Percentiles rank a stretch among this genome's conserved stretches.
phyloP scores from a whole-genome alignment of 2,888 invertebrate species.

The Thelaira solivaga region DNA sequence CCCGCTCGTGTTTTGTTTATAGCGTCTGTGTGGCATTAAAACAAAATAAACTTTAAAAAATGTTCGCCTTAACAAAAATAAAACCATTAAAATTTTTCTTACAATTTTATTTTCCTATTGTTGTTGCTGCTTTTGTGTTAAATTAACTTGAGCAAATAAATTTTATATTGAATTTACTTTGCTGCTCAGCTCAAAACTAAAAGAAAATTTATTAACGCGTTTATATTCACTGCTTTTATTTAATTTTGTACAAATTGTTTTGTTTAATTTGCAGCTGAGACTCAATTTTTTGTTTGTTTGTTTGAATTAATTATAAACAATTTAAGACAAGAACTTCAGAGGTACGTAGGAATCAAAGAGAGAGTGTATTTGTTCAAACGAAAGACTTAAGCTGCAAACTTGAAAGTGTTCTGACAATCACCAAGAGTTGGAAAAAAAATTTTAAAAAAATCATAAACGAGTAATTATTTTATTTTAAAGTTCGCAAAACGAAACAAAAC shows the following conservation, averaged over 20 bases:
- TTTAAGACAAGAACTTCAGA: slow-evolving; percentile 42
- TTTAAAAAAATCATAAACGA: no score
- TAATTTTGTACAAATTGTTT: slow-evolving; percentile 60
- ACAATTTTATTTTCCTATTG: slow-evolving; percentile 24
- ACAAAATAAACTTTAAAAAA: slow-evolving; percentile 19
- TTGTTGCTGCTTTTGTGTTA: slow-evolving; percentile 14
- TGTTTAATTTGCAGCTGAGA: neutral
- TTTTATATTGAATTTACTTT: slow-evolving; percentile 52
- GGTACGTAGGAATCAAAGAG: no score
- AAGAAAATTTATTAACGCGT: slow-evolving; percentile 51
- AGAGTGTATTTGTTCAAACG: neutral
- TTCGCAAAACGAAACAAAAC: no score
- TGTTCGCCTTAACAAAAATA: no score
- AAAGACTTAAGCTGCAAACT: slow-evolving; percentile 45
- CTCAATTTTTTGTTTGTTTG: neutral
- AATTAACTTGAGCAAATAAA: slow-evolving; percentile 47
- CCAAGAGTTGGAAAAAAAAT: neutral
- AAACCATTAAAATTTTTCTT: slow-evolving; percentile 55
- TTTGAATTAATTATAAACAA: slow-evolving; percentile 30
- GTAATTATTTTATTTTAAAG: no score
- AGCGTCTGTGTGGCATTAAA: slow-evolving; percentile 53
- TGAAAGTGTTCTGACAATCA: neutral
- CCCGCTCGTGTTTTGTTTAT: slow-evolving; percentile 40
- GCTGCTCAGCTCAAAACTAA: neutral
- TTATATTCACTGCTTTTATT: slow-evolving; percentile 52